Conservation (phyloP, 2,797 vertebrate species). For the Lindbergichthys nudifrons region DNA sequence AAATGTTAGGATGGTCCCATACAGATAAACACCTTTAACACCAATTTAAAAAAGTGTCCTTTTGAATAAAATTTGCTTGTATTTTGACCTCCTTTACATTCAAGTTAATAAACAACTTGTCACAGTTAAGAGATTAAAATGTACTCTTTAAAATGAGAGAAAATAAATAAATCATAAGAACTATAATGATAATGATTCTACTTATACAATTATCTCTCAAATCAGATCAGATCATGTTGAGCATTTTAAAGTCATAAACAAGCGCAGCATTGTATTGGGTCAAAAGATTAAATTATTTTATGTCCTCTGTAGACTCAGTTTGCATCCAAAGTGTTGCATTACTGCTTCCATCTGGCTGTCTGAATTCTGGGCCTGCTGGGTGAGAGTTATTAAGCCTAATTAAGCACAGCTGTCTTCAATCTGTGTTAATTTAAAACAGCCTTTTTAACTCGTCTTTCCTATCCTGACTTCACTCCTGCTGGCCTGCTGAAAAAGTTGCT, state of each 20-base stretch:
- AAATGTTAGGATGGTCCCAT: not conserved
- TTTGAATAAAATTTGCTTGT: not conserved
- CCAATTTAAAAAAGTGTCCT: not conserved
- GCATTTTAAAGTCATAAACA: not conserved
- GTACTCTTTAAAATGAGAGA: not conserved
- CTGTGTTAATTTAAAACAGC: slow-evolving; percentile 56
- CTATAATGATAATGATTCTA: not conserved
- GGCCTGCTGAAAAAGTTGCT: not conserved
- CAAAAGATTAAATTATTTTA: not conserved
- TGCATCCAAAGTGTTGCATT: too few relatives aligned
- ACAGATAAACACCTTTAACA: not conserved
- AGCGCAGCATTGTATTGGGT: not conserved
- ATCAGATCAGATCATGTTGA: not conserved
- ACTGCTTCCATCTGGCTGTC: too few relatives aligned
- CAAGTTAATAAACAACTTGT: not conserved
- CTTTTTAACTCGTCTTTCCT: not conserved
- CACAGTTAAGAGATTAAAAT: not conserved
- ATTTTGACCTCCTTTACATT: not conserved
- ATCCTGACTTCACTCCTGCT: not conserved
- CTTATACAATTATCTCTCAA: not conserved
- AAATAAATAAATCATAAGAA: not conserved
- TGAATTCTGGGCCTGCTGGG: slow-evolving; percentile 13
- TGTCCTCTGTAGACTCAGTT: not conserved
- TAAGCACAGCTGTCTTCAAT: slow-evolving; percentile 71
- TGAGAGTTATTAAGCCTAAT: slow-evolving; percentile 69